Evolutionary conservation across 2,888 invertebrate genomes (phyloP), one percentile per base, ranked within the genome.

Genomic region (Tetheella fluctuosa): DNA sequence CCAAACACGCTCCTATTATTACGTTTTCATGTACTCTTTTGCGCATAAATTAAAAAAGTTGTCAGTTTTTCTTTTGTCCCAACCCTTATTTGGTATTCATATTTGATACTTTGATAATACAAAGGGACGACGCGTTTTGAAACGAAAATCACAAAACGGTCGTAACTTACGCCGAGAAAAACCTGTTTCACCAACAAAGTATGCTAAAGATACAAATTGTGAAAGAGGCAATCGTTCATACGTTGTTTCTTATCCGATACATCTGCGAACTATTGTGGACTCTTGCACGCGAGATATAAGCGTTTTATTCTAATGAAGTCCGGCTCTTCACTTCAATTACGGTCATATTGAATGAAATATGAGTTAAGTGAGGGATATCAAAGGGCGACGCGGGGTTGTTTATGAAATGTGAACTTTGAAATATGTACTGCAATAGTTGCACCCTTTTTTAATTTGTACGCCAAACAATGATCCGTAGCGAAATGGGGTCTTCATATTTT

Each of bases 31-130:
- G 92, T 92, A 93, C 91, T 92, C 88, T 84, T 83, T 89, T 83
- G 79, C 79, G 89, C 89, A 93, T 93, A 93, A 91, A 92, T 93
- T 92, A 92, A 93, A 91, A 82, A 88, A 84, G 85, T 85, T 90
- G 91, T 86, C 91, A 89, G 86, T 88, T 89, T 88, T 91, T 90
- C 91, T 91, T 91, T 93, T 92, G 91, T 91, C 84, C 88, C 85
- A 86, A 88, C 92, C 93, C 92, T 92, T 90, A 92, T 92, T 92
- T 92, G 90, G 92, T 93, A 92, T 92, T 93, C 92, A 93, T 93
- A 90, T 92, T 92, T 90, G 90, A 90, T 89, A 89, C 89, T 92
- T 89, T 86, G 90, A 83, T 89, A 89, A 85, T 85, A 93, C 91
- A 93, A 93, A 90, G 90, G 89, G 88, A 85, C 85, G 80, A 77